Evolutionary conservation across 2,888 invertebrate genomes (phyloP).

Genomic region (Halictus quadricinctus): DNA sequence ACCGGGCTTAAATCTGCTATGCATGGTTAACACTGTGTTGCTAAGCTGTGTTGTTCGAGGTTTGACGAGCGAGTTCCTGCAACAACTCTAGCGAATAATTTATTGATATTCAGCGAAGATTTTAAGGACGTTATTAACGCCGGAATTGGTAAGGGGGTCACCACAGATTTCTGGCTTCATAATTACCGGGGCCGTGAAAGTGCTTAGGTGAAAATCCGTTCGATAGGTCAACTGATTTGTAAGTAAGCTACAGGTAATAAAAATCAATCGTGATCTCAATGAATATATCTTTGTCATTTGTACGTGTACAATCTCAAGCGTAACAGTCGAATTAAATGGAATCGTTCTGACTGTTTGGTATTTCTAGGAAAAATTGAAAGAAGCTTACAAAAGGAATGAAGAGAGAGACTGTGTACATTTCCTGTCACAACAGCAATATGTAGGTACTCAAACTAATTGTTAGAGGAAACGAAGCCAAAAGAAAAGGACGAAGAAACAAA

Average conservation of each 20-base stretch:
- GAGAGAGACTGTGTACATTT: not conserved
- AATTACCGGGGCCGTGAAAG: not conserved
- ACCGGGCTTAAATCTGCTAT: not conserved
- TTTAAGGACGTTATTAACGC: conserved; percentile 3
- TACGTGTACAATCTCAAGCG: not conserved
- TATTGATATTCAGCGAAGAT: not conserved
- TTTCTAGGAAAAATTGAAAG: too few species aligned
- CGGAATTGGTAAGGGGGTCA: not conserved
- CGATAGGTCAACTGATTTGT: not conserved
- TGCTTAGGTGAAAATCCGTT: not conserved
- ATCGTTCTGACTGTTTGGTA: too few species aligned
- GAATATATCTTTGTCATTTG: not conserved
- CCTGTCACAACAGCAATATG: not conserved
- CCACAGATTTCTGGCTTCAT: not conserved
- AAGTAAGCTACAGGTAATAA: not conserved
- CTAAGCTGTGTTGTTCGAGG: conserved; percentile 2
- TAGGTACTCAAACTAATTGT: not conserved
- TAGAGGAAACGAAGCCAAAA: not conserved
- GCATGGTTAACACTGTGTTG: not conserved
- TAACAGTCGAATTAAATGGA: too few species aligned
- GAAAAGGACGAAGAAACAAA: not conserved
- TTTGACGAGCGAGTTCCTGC: not conserved
- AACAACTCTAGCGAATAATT: conserved; percentile 2
- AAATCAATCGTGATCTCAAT: not conserved
- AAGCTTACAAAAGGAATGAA: too few species aligned